Percentiles rank a stretch among this genome's conserved stretches.
phyloP scores from a whole-genome alignment of 2,113 vertebrate species.

The Alligator sinensis region DNA sequence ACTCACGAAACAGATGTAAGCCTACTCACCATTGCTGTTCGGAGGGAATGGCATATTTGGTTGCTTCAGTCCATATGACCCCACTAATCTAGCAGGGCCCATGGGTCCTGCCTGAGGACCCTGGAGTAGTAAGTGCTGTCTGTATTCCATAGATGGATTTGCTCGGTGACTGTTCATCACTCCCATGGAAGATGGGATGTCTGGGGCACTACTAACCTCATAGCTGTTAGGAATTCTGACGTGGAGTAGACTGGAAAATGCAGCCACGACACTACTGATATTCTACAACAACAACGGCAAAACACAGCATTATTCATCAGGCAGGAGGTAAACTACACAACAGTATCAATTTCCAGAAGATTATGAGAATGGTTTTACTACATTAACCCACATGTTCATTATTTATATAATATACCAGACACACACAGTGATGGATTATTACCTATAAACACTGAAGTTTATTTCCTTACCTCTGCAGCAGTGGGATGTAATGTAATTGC shows the following conservation, averaged over 20 bases:
- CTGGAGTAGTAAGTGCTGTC: conserved; percentile 79
- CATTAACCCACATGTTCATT: background rate
- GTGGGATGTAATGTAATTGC: conserved; percentile 92
- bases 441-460: background rate
- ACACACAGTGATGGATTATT: background rate
- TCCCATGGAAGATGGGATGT: conserved; percentile 77
- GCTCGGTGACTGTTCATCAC: conserved; percentile 80
- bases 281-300: conserved; percentile 79
- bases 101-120: conserved; percentile 77
- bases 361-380: background rate
- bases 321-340: background rate
- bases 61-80: conserved; percentile 82
- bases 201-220: conserved; percentile 89
- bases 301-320: background rate
- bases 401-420: background rate
- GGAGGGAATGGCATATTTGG: conserved; percentile 84
- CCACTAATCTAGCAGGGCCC: conserved; percentile 75
- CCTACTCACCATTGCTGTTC: conserved; percentile 85
- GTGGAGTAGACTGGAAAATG: conserved; percentile 89
- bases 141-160: conserved; percentile 80
- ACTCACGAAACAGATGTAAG: background rate
- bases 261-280: conserved; percentile 88
- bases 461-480: conserved; percentile 89
- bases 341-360: background rate
- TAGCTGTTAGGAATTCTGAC: conserved; percentile 89